phyloP scores from a whole-genome alignment of 2,113 vertebrate species.

The Acanthochromis polyacanthus region DNA sequence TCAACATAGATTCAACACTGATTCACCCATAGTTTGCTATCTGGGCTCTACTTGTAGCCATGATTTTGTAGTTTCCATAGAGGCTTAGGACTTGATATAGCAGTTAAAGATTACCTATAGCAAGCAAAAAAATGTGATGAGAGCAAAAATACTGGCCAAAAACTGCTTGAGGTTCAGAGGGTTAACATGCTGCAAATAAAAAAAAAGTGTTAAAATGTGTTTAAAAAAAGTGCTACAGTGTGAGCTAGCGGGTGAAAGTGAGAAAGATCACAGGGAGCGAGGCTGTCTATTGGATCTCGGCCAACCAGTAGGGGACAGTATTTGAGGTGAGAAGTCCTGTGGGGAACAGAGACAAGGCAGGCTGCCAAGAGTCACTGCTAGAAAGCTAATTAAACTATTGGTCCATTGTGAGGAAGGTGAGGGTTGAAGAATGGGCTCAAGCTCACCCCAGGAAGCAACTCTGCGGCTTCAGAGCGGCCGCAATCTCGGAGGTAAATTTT shows the following conservation, averaged over 20 bases:
- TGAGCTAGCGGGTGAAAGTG: not conserved
- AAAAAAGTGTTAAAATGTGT: not conserved
- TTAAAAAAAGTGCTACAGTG: not conserved
- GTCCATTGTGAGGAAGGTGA: slow-evolving; percentile 61
- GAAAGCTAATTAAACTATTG: slow-evolving; percentile 78
- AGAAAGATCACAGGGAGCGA: slow-evolving; percentile 20
- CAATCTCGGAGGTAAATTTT: slow-evolving; percentile 57
- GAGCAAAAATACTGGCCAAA: too few relatives aligned
- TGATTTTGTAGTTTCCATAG: too few relatives aligned
- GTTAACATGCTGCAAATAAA: not conserved
- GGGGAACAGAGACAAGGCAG: slow-evolving; percentile 52
- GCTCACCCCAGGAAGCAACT: slow-evolving; percentile 57
- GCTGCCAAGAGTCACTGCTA: slow-evolving; percentile 66
- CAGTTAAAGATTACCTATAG: too few relatives aligned
- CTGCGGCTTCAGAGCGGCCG: slow-evolving; percentile 51
- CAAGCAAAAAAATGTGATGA: too few relatives aligned
- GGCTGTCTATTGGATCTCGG: slow-evolving; percentile 48
- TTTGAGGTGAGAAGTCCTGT: slow-evolving; percentile 61
- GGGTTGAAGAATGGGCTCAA: slow-evolving; percentile 52
- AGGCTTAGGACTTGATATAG: too few relatives aligned
- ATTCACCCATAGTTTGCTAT: too few relatives aligned
- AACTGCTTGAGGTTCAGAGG: too few relatives aligned
- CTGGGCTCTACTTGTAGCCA: too few relatives aligned
- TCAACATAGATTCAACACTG: too few relatives aligned
- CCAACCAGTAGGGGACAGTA: slow-evolving; percentile 72